phyloP scores from a whole-genome alignment of 2,888 invertebrate genomes.

The Catocala sponsa region DNA sequence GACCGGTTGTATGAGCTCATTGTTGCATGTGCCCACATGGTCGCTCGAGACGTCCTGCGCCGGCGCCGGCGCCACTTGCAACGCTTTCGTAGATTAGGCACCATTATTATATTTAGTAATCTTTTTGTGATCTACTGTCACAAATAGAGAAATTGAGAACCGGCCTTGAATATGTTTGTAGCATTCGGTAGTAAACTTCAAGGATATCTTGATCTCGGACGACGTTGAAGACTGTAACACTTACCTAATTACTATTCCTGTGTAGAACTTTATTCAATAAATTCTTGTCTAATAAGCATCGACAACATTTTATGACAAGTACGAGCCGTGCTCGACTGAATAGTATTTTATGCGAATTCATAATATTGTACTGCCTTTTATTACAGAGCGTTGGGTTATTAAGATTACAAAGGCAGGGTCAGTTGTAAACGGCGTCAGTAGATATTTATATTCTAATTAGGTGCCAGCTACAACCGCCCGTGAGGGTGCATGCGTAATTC shows the following conservation, averaged over 20 bases:
- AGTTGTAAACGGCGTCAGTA: conserved; percentile 76
- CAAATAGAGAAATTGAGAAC: conserved; percentile 15
- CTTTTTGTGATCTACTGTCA: conserved; percentile 17
- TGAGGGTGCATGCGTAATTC: conserved; percentile 82
- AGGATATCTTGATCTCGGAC: conserved; percentile 17
- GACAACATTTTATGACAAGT: conserved; percentile 8
- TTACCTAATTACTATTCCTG: neutral
- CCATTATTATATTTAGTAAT: conserved; percentile 10
- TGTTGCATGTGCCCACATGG: conserved; percentile 79
- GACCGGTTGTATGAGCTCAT: conserved; percentile 83
- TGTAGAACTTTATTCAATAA: conserved; percentile 9
- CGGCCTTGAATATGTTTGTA: conserved; percentile 5
- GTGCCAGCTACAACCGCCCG: conserved; percentile 73
- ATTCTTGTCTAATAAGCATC: conserved; percentile 3
- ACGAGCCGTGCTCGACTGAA: conserved; percentile 46
- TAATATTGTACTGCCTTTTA: conserved; percentile 57
- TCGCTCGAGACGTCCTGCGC: conserved; percentile 37
- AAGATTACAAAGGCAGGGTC: conserved; percentile 79
- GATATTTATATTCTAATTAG: conserved; percentile 84
- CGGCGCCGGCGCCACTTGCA: conserved; percentile 23
- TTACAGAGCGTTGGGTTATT: conserved; percentile 65
- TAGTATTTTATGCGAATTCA: conserved; percentile 57
- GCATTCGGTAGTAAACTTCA: neutral
- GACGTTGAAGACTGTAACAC: conserved; percentile 5
- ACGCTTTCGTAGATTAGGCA: conserved; percentile 19